These are phyloP conservation scores for Caenorhabditis macrosperma DNA, from an alignment of 2,888 invertebrate genomes.

Conservation along the genomic window DNA sequence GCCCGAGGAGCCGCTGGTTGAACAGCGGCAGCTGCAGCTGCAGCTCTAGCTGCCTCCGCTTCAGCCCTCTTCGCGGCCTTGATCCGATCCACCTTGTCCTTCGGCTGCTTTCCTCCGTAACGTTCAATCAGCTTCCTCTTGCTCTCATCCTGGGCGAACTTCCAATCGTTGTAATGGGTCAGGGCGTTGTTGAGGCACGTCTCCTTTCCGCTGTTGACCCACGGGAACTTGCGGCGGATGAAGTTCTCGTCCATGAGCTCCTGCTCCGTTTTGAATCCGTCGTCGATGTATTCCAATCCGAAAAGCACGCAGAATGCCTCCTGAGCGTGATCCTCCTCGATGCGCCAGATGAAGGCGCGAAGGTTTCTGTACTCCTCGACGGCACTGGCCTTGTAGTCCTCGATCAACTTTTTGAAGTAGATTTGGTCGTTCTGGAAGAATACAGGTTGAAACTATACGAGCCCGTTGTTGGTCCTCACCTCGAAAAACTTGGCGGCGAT, in stretches of 20 bases:
- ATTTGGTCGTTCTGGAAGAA: slow-evolving; percentile 27
- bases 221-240: neutral
- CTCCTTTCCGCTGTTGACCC: neutral
- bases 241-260: slow-evolving; percentile 5
- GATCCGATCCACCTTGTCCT: neutral
- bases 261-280: neutral
- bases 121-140: neutral
- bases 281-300: neutral
- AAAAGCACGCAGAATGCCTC: slow-evolving; percentile 16
- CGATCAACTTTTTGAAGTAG: neutral
- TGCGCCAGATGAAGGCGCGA: slow-evolving; percentile 1
- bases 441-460: neutral
- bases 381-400: neutral
- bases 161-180: neutral
- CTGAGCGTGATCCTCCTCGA: slow-evolving; percentile 4
- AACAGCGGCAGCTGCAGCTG: no score
- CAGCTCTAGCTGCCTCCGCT: no score
- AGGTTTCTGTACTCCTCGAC: slow-evolving; percentile 3
- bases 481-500: slow-evolving; percentile 15
- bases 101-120: neutral
- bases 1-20: no score
- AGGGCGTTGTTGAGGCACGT: neutral
- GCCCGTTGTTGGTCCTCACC: neutral
- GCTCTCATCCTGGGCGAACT: neutral
- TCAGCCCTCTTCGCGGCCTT: no score